A percentile compares a stretch with the other conserved stretches of the same genome.
These are phyloP conservation scores for Sminthurinus aureus DNA, from an alignment of 2,888 invertebrate genomes.

Conservation along the genomic window DNA sequence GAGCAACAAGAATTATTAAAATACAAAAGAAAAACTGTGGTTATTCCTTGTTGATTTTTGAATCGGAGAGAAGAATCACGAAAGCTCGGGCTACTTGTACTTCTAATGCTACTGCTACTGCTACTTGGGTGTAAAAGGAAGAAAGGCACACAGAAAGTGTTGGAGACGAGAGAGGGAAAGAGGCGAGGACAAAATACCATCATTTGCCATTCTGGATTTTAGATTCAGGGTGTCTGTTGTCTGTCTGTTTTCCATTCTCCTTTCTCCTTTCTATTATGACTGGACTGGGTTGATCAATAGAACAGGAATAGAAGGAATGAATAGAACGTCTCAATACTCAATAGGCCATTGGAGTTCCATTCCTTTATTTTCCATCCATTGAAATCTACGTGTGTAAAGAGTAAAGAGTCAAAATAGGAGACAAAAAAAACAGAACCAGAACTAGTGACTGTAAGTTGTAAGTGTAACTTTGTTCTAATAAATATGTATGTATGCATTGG, in stretches of 20 bases:
- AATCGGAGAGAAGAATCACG: neutral
- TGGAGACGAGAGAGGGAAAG: neutral
- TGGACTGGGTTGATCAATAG: conserved; percentile 48
- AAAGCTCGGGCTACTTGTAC: neutral
- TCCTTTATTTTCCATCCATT: neutral
- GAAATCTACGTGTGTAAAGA: neutral
- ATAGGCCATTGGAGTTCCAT: conserved; percentile 47
- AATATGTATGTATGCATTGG: too few species aligned
- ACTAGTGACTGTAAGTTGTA: too few species aligned
- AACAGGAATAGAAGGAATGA: too few species aligned
- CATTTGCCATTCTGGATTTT: conserved; percentile 41
- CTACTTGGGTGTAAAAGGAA: neutral
- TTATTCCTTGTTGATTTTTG: neutral
- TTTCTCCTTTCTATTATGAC: conserved; percentile 10
- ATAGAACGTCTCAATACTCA: conserved; percentile 39
- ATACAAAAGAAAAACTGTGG: too few species aligned
- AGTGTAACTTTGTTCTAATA: too few species aligned
- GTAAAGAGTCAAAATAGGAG: too few species aligned
- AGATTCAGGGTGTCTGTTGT: too few species aligned
- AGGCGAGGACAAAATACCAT: conserved; percentile 36
- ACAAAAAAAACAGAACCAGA: too few species aligned
- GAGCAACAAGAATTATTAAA: too few species aligned
- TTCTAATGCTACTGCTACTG: too few species aligned
- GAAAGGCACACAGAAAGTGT: neutral
- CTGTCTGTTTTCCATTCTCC: conserved; percentile 42